Base-by-base conservation (phyloP, 2,797 vertebrate genomes). In the Rhinogobio ventralis region DNA sequence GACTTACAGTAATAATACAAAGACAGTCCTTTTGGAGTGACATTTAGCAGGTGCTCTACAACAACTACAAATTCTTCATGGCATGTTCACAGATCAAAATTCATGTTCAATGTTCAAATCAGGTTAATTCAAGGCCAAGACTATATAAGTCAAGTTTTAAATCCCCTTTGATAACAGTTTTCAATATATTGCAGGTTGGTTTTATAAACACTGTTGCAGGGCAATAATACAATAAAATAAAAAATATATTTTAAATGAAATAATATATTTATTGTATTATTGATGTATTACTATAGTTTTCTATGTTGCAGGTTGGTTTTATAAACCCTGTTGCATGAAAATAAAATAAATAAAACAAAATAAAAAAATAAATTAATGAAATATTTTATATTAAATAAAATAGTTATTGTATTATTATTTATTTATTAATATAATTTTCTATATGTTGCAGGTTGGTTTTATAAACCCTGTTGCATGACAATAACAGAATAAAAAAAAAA, bases 1-100 rank as follows among this genome's bases (percentile, higher is more conserved):
- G 20, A n/a, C 74, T 76, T 76, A 42, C 33, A 17, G 53, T 76
- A 42, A 75, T 75, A 75, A 57, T 9, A 76, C 30, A 57, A 60
- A 42, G 46, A 74, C 19, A 39, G 73, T 75, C 20, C 6, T 76
- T 74, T 57, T n/a, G 7, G 30, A 36, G 20, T 33, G 55, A 55
- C 13, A n/a, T 39, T 76, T 60, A 76, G 74, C 23, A 39, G 23
- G 60, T 25, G 74, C 14, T 25, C 14, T 76, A 28, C 25, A 62
- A 5, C 2, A 62, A 53, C 28, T 53, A 33, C 62, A 33, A 64
- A 67, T 36, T 67, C 8, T 73, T 17, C 5, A 20, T 6, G 42
- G 15, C n/a, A 73, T 73, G 15, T 72, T 28, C n/a, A 46, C 42
- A 30, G 71, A 9, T 72, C 42, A 4, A 46, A 28, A 14, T 49